phyloP scores from a whole-genome alignment of 2,888 invertebrate species.

The Dioctria linearis region DNA sequence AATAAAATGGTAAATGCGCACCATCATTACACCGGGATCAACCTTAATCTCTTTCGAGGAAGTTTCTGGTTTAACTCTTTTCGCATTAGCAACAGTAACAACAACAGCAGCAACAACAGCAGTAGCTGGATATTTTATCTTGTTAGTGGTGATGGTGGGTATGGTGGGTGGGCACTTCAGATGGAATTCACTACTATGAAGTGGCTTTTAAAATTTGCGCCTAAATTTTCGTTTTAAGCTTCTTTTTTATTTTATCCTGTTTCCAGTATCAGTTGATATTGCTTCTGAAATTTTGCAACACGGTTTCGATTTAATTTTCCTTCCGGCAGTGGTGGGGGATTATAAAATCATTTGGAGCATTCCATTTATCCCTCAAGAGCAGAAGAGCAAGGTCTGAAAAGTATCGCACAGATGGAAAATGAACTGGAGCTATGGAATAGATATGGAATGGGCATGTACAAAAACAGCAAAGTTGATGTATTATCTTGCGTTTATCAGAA shows the following conservation, averaged over 20 bases:
- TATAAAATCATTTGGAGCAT: neutral
- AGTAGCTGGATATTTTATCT: neutral
- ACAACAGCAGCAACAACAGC: too few species aligned
- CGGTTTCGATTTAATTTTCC: conserved; percentile 1
- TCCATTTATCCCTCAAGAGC: neutral
- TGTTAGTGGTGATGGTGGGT: neutral
- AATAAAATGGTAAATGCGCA: conserved; percentile 23
- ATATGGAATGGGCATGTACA: neutral
- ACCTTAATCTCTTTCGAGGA: conserved; percentile 27
- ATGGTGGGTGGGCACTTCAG: neutral
- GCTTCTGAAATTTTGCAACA: neutral
- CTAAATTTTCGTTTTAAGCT: neutral
- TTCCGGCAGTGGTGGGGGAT: neutral
- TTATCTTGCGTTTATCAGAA: neutral
- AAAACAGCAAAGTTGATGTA: neutral
- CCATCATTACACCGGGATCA: conserved; percentile 39
- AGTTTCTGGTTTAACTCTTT: conserved; percentile 31
- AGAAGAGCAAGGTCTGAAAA: too few species aligned
- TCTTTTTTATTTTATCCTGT: neutral
- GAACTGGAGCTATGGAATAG: neutral
- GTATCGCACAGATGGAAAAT: neutral
- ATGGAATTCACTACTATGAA: neutral
- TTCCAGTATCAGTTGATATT: neutral
- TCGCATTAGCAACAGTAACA: neutral
- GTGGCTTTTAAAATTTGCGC: neutral